These are phyloP conservation scores for Chanos chanos DNA, from an alignment of 2,797 vertebrate species.

Conservation along the genomic window DNA sequence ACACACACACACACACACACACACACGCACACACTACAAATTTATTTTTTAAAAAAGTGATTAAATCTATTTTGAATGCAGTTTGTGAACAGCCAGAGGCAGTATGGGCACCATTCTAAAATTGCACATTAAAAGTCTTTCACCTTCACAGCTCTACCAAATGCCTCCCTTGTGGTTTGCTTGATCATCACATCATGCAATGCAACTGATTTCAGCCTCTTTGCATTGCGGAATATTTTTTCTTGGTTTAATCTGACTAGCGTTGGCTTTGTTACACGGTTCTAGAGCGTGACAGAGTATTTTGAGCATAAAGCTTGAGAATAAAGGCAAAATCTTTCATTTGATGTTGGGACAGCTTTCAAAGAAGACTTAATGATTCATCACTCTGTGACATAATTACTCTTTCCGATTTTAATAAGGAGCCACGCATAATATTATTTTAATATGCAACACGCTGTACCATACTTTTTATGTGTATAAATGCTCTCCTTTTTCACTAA, in stretches of 20 bases:
- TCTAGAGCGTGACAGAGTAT: constrained; percentile 59
- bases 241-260: constrained; percentile 63
- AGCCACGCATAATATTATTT: constrained; percentile 69
- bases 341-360: constrained; percentile 65
- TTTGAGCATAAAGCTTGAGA: constrained; percentile 37
- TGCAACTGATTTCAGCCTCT: constrained; percentile 5
- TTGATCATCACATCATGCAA: too few relatives aligned
- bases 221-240: constrained; percentile 49
- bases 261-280: constrained; percentile 63
- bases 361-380: constrained; percentile 69
- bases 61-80: too few relatives aligned
- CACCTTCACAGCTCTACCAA: too few relatives aligned
- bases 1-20: too few relatives aligned
- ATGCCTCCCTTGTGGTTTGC: too few relatives aligned
- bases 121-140: too few relatives aligned
- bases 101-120: too few relatives aligned
- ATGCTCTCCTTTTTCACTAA: constrained; percentile 67
- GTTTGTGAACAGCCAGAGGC: too few relatives aligned
- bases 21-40: too few relatives aligned
- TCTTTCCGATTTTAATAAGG: constrained; percentile 76
- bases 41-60: too few relatives aligned
- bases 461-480: constrained; percentile 64
- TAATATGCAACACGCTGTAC: constrained; percentile 66
- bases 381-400: constrained; percentile 72
- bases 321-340: constrained; percentile 59